A percentile compares a stretch with the other conserved stretches of the same genome.
Evolutionary conservation across 2,113 vertebrate species (phyloP).

Genomic region (Brachypodius melanocephalos): DNA sequence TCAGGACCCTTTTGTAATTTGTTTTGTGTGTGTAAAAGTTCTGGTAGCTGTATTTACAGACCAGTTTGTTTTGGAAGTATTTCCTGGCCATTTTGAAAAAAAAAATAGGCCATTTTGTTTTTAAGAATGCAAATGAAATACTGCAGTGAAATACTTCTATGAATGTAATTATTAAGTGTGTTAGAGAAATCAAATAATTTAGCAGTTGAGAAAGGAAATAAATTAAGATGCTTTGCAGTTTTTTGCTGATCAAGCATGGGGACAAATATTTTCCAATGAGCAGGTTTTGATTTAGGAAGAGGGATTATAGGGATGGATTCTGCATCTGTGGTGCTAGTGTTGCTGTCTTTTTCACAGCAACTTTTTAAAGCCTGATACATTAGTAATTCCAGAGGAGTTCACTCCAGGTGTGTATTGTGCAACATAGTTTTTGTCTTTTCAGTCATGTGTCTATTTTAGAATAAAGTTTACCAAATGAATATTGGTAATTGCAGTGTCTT

Average conservation of each 20-base stretch:
- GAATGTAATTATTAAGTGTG: background rate
- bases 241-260: background rate
- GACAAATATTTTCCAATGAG: background rate
- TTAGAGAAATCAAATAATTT: background rate
- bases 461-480: background rate
- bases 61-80: background rate
- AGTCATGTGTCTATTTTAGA: background rate
- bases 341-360: background rate
- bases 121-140: background rate
- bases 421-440: background rate
- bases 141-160: background rate
- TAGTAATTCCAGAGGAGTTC: background rate
- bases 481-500: background rate
- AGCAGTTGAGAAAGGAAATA: background rate
- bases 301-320: background rate
- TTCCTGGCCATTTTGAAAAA: background rate
- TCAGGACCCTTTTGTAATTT: background rate
- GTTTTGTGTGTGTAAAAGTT: background rate
- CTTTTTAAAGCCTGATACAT: background rate
- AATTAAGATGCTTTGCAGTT: background rate
- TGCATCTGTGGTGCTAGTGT: background rate
- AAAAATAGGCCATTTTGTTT: fast-evolving
- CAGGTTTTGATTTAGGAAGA: background rate
- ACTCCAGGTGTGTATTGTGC: background rate
- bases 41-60: background rate